These are phyloP conservation scores for Elephantulus edwardii DNA, from an alignment of 2,113 vertebrate genomes.

Conservation along the genomic window DNA sequence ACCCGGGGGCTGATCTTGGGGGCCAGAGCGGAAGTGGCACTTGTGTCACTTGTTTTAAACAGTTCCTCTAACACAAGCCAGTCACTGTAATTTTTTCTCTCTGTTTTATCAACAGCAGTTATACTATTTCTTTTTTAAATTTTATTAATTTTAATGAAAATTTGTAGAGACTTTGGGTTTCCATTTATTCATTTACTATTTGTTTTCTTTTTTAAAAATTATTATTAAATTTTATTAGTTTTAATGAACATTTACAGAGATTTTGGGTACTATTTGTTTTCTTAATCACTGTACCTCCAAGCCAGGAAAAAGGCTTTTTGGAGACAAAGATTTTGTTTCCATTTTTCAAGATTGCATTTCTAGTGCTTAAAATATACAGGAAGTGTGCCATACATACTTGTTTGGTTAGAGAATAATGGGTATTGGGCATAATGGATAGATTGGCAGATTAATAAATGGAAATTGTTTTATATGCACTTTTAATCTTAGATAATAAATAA, in stretches of 20 bases:
- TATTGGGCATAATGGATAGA: not conserved
- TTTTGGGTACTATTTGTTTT: not conserved
- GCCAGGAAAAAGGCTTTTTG: too few species aligned
- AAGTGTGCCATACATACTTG: not conserved
- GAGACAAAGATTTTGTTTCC: not conserved
- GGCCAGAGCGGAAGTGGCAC: too few species aligned
- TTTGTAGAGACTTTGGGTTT: too few species aligned
- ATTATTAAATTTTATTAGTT: too few species aligned
- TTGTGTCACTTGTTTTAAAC: too few species aligned
- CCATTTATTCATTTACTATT: too few species aligned
- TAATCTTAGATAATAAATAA: not conserved
- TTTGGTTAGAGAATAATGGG: not conserved
- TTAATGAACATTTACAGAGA: too few species aligned
- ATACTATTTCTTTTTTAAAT: too few species aligned
- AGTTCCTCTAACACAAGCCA: not conserved
- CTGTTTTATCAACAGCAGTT: not conserved
- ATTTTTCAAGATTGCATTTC: not conserved
- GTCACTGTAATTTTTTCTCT: too few species aligned
- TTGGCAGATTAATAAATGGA: not conserved
- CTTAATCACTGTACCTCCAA: not conserved
- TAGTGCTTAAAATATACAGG: not conserved
- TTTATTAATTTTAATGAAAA: too few species aligned
- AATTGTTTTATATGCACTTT: not conserved
- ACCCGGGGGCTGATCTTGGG: too few species aligned
- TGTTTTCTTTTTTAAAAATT: too few species aligned